Conservation (phyloP, 2,797 vertebrate species). For the Ceyx erithaca region DNA sequence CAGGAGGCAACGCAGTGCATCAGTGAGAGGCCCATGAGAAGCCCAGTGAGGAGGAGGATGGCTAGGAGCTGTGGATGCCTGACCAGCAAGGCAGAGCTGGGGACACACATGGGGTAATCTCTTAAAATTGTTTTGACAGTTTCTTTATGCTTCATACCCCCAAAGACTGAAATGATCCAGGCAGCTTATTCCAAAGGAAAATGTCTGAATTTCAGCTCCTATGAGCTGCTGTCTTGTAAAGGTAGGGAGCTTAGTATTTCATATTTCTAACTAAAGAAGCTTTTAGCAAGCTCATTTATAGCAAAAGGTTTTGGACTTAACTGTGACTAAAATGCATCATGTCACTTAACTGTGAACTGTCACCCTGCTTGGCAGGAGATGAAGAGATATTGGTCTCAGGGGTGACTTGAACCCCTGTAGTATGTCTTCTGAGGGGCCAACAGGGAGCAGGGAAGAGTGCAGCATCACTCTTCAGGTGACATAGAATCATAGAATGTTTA, state of each 20-base stretch:
- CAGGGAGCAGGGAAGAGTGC: neutral
- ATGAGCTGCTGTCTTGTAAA: constrained; percentile 11
- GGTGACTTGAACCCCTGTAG: neutral
- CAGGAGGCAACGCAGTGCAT: neutral
- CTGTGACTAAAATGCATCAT: constrained; percentile 6
- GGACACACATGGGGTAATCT: neutral
- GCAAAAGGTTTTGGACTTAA: constrained; percentile 48
- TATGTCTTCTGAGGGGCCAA: neutral
- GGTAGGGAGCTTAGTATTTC: constrained; percentile 34
- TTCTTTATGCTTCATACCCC: neutral
- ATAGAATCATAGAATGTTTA: too few relatives aligned
- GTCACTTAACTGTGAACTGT: neutral
- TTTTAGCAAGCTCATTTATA: constrained; percentile 43
- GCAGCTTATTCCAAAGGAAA: constrained; percentile 27
- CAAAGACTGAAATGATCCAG: constrained; percentile 6
- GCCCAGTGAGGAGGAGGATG: neutral
- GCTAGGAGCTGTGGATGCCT: neutral
- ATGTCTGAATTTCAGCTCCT: constrained; percentile 8
- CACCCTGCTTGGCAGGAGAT: neutral
- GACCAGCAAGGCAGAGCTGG: neutral
- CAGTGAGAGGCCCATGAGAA: neutral
- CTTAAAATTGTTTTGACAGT: neutral
- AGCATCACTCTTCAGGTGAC: neutral
- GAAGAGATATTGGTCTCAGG: neutral
- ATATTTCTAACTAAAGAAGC: constrained; percentile 42